These are phyloP conservation scores for Zoanthus solanderi DNA, from an alignment of 92 coral and sea anemone species.

Conservation along the genomic window DNA sequence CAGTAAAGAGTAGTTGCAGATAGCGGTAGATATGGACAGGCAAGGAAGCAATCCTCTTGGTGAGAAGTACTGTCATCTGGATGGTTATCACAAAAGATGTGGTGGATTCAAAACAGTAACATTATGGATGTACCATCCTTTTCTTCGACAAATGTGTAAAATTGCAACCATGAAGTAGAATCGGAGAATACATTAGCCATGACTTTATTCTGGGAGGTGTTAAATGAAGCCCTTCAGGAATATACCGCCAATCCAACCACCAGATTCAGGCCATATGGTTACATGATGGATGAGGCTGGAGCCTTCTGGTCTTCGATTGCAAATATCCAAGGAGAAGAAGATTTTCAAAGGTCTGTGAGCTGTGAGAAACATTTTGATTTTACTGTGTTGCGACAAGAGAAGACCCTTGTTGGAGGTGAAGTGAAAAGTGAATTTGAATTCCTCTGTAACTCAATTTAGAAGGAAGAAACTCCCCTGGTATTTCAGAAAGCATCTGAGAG, in stretches of 20 bases:
- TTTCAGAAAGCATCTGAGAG: too few species aligned
- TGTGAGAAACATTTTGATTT: too few species aligned
- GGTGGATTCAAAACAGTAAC: conserved; percentile 68
- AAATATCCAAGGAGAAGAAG: too few species aligned
- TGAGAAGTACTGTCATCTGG: conserved; percentile 69
- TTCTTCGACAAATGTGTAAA: conserved; percentile 61
- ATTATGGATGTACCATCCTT: conserved; percentile 62
- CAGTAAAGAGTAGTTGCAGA: conserved; percentile 64
- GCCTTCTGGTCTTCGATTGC: too few species aligned
- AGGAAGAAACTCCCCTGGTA: too few species aligned
- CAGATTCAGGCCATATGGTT: conserved; percentile 58
- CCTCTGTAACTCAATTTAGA: too few species aligned
- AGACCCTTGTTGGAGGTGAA: too few species aligned
- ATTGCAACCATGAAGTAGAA: conserved; percentile 69
- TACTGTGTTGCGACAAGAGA: too few species aligned
- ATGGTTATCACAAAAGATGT: conserved; percentile 73
- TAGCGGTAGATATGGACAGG: conserved; percentile 73
- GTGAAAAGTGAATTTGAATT: too few species aligned
- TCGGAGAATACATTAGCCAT: conserved; percentile 48
- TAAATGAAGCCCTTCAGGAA: conserved; percentile 54
- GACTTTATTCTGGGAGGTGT: conserved; percentile 64
- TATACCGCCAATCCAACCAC: conserved; percentile 30
- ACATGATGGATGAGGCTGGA: conserved; percentile 19
- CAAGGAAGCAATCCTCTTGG: conserved; percentile 52
- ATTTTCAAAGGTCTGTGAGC: too few species aligned